Percentiles rank a stretch among this genome's conserved stretches.
phyloP scores from a whole-genome alignment of 2,888 invertebrate species.

The Agrochola lychnidis region DNA sequence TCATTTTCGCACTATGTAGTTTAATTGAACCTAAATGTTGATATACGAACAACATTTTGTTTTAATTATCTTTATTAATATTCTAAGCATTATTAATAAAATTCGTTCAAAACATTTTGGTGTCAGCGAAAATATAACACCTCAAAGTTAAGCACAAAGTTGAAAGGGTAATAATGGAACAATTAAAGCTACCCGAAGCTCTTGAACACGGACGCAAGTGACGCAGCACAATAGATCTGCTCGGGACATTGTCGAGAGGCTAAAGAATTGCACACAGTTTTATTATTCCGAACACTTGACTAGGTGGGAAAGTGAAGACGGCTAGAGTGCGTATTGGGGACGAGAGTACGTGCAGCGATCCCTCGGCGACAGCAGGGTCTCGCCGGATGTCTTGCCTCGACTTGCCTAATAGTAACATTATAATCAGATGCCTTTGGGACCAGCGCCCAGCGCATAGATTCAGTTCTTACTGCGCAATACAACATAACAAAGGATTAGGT shows the following conservation, averaged over 20 bases:
- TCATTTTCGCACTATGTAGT: constrained; percentile 18
- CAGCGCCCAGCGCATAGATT: constrained; percentile 31
- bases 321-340: constrained; percentile 78
- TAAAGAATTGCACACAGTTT: constrained; percentile 78
- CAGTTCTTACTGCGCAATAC: constrained; percentile 45
- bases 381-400: constrained; percentile 68
- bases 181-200: constrained; percentile 76
- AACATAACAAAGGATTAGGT: constrained; percentile 37
- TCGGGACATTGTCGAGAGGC: constrained; percentile 74
- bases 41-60: background rate
- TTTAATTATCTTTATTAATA: background rate
- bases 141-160: constrained; percentile 67
- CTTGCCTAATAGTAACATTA: constrained; percentile 75
- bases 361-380: constrained; percentile 72
- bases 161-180: constrained; percentile 77
- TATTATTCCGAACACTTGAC: constrained; percentile 80
- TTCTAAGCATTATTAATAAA: constrained; percentile 20
- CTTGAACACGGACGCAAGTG: constrained; percentile 75
- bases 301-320: constrained; percentile 79
- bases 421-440: constrained; percentile 71
- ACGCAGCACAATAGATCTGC: constrained; percentile 73
- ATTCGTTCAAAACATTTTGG: constrained; percentile 61
- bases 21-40: background rate
- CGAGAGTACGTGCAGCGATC: constrained; percentile 77
- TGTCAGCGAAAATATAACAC: constrained; percentile 71